These are phyloP conservation scores for Metallyticus violacea DNA, from an alignment of 2,888 invertebrate genomes.

Conservation along the genomic window DNA sequence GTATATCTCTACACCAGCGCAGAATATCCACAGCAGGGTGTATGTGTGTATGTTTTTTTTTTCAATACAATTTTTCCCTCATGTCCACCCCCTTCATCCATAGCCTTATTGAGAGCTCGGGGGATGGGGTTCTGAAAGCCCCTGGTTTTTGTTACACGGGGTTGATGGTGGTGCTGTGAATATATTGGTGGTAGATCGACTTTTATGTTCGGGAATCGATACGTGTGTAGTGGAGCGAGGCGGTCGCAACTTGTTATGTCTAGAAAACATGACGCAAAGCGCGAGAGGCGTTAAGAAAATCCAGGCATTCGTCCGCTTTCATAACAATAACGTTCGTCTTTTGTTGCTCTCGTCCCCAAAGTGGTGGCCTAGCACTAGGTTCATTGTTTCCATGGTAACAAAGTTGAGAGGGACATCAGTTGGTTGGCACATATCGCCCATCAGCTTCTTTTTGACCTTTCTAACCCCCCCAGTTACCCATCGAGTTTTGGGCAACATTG, in stretches of 20 bases:
- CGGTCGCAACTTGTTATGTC: constrained; percentile 20
- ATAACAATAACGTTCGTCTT: not conserved
- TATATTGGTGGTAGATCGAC: not conserved
- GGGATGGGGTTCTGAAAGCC: not conserved
- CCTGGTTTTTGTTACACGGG: not conserved
- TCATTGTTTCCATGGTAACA: not conserved
- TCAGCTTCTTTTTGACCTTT: too few relatives aligned
- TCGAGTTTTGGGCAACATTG: too few relatives aligned
- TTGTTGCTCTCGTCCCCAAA: not conserved
- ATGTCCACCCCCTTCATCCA: not conserved
- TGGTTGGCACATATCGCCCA: too few relatives aligned
- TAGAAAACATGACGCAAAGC: constrained; percentile 19
- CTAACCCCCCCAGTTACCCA: too few relatives aligned
- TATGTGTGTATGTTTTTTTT: too few relatives aligned
- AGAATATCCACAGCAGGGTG: not conserved
- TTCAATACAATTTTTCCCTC: not conserved
- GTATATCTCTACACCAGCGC: not conserved
- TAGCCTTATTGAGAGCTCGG: not conserved
- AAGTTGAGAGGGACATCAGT: too few relatives aligned
- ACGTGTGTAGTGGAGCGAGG: constrained; percentile 10
- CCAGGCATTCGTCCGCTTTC: too few relatives aligned
- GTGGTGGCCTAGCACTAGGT: too few relatives aligned
- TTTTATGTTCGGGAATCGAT: not conserved
- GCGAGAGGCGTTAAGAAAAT: not conserved
- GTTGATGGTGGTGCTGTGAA: not conserved